These are phyloP conservation scores for Zaprionus nigranus DNA, from an alignment of 1,140 invertebrate species.

Conservation along the genomic window DNA sequence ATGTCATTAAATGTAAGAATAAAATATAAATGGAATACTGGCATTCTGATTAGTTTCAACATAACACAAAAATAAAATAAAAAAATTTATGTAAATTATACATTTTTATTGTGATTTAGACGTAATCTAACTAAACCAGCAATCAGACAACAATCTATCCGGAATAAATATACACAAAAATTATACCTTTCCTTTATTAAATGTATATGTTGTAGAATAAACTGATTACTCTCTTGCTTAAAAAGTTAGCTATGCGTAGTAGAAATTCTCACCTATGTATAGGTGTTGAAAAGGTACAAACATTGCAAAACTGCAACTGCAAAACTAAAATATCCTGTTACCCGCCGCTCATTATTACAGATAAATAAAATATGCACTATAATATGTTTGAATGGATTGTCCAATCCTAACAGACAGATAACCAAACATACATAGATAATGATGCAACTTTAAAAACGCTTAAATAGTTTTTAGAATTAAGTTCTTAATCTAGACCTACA, in stretches of 20 bases:
- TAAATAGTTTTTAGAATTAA: no score
- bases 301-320: constrained; percentile 17
- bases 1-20: not conserved
- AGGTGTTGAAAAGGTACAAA: not conserved
- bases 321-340: not conserved
- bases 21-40: not conserved
- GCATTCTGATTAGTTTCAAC: not conserved
- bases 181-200: not conserved
- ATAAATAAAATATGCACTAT: constrained; percentile 18
- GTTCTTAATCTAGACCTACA: no score
- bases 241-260: not conserved
- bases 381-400: not conserved
- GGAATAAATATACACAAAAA: constrained; percentile 7
- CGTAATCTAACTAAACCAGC: constrained; percentile 20
- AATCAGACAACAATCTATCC: constrained; percentile 11
- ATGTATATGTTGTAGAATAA: not conserved
- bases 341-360: constrained; percentile 17
- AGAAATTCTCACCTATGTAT: not conserved
- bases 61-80: constrained; percentile 8
- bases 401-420: not conserved
- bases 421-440: not conserved
- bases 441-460: no score
- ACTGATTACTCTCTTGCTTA: not conserved
- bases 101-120: constrained; percentile 47
- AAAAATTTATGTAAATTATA: constrained; percentile 11